Conservation (phyloP, 1,140 invertebrate species). For the Ostrea denselamellosa region DNA sequence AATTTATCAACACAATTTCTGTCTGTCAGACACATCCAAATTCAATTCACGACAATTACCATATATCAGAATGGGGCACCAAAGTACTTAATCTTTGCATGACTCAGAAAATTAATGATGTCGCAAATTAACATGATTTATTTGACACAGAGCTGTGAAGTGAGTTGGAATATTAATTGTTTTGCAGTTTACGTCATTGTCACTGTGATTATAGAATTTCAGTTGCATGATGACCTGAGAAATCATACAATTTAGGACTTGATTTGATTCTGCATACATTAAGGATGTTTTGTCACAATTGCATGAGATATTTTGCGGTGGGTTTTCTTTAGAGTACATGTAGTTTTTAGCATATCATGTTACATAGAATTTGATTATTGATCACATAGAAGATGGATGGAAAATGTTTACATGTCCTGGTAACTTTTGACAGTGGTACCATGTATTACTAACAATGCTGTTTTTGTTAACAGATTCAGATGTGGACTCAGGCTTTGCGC, state of each 20-base stretch:
- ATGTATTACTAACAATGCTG: neutral
- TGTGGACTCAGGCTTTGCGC: conserved; percentile 50
- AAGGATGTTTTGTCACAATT: neutral
- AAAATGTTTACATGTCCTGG: neutral
- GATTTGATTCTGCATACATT: neutral
- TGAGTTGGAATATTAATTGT: conserved; percentile 13
- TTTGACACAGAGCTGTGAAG: neutral
- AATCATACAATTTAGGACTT: neutral
- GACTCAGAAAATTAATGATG: conserved; percentile 17
- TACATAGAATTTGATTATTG: neutral
- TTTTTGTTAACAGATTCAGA: conserved; percentile 48
- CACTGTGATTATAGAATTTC: neutral
- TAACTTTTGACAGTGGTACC: neutral
- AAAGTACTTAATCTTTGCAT: neutral
- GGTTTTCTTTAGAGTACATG: neutral
- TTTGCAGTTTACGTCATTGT: neutral
- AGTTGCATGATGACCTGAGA: neutral
- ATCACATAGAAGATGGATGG: conserved; percentile 9
- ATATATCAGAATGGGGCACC: conserved; percentile 1
- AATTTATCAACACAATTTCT: conserved; percentile 3
- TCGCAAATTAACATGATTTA: conserved; percentile 23
- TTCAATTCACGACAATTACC: neutral
- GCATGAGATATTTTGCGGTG: neutral
- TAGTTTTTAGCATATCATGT: neutral
- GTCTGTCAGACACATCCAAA: neutral